Conservation (phyloP, 2,797 vertebrate genomes). For the Cossypha heuglini region DNA sequence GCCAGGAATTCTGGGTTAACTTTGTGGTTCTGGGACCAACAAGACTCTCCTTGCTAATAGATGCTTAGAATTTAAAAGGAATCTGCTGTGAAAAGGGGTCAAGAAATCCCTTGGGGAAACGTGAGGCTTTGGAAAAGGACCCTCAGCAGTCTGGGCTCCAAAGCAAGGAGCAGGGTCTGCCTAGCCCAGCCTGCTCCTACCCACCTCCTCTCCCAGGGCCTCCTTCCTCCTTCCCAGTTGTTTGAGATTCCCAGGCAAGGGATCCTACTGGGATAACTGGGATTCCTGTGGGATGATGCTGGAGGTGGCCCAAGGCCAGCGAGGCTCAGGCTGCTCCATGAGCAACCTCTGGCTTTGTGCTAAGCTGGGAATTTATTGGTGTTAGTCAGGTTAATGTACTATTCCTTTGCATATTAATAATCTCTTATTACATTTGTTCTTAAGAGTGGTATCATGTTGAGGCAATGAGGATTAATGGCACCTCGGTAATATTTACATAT, state of each 20-base stretch:
- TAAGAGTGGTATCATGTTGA: constrained; percentile 58
- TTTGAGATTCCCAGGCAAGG: background rate
- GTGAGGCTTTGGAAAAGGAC: background rate
- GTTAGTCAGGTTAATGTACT: constrained; percentile 24
- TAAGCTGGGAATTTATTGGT: background rate
- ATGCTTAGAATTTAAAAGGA: background rate
- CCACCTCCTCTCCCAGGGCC: background rate
- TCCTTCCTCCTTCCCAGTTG: background rate
- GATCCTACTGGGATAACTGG: background rate
- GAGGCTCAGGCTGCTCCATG: background rate
- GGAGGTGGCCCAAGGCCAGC: background rate
- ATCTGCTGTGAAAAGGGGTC: background rate
- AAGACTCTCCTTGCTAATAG: background rate
- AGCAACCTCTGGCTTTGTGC: background rate
- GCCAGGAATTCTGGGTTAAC: background rate
- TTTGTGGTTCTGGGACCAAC: background rate
- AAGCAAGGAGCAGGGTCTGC: background rate
- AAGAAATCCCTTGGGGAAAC: background rate
- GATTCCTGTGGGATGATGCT: background rate
- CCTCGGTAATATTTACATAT: constrained; percentile 66
- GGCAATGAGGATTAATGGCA: constrained; percentile 66
- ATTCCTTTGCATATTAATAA: constrained; percentile 65
- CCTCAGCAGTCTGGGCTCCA: background rate
- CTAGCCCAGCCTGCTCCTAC: background rate
- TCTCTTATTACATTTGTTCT: constrained; percentile 60